Conservation (phyloP, 2,888 invertebrate genomes). For the Carcina quercana region DNA sequence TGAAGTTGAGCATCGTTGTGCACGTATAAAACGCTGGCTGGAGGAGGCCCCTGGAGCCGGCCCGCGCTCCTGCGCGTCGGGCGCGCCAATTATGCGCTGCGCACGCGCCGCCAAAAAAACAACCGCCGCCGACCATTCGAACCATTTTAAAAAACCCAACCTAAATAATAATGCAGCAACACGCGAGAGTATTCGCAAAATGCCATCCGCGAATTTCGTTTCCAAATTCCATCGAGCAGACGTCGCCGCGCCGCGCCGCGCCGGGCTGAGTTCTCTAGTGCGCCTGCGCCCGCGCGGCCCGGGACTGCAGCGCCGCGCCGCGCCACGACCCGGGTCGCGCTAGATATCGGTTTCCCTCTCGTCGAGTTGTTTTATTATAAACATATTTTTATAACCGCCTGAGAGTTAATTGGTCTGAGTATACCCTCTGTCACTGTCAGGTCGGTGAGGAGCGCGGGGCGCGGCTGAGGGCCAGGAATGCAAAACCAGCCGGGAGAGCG, state of each 20-base stretch:
- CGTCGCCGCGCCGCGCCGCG: conserved; percentile 18
- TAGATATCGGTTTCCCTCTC: conserved; percentile 9
- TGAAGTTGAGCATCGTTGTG: no score
- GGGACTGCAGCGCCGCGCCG: conserved; percentile 12
- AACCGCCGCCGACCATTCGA: conserved; percentile 46
- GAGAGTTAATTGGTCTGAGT: conserved; percentile 43
- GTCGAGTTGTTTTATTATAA: conserved; percentile 18
- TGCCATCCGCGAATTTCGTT: conserved; percentile 70
- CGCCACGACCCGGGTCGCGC: no score
- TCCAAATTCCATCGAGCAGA: conserved; percentile 57
- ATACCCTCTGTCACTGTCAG: no score
- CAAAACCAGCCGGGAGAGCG: conserved; percentile 33
- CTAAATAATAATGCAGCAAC: conserved; percentile 74
- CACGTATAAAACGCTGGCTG: conserved; percentile 13
- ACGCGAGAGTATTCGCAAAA: conserved; percentile 71
- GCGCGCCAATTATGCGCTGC: conserved; percentile 62
- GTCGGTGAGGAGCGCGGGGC: background rate
- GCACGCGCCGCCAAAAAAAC: conserved; percentile 71
- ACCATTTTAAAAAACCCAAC: conserved; percentile 60
- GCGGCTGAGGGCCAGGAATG: conserved; percentile 36
- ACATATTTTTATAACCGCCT: conserved; percentile 19
- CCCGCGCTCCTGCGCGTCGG: conserved; percentile 39
- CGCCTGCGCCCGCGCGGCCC: no score
- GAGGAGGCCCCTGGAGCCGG: conserved; percentile 19
- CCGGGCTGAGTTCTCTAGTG: no score